phyloP scores from a whole-genome alignment of 2,113 vertebrate species.

The Anhinga rufa region DNA sequence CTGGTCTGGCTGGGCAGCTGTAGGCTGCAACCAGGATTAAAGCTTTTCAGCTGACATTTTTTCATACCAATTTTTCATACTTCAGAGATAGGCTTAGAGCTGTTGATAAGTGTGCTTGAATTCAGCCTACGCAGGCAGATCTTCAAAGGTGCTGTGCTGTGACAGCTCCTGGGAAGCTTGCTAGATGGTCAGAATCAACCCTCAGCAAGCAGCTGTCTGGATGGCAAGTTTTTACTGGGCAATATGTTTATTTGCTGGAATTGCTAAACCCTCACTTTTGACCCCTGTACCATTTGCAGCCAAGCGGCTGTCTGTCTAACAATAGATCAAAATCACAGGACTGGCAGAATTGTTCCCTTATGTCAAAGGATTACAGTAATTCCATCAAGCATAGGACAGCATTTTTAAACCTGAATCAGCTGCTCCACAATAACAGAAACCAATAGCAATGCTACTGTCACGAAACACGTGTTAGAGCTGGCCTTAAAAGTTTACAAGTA shows the following conservation, averaged over 20 bases:
- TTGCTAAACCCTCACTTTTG: background rate
- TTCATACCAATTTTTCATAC: background rate
- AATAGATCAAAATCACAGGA: background rate
- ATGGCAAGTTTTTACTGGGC: background rate
- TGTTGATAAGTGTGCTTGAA: background rate
- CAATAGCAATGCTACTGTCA: background rate
- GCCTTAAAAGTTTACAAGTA: background rate
- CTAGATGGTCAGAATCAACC: background rate
- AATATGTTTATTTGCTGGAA: background rate
- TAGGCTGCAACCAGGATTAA: background rate
- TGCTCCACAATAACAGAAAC: background rate
- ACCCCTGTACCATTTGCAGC: background rate
- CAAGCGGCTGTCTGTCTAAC: background rate
- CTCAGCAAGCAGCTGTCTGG: background rate
- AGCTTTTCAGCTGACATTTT: background rate
- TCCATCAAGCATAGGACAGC: background rate
- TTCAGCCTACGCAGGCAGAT: background rate
- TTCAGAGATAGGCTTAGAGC: background rate
- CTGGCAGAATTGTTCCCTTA: background rate
- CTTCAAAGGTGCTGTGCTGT: background rate
- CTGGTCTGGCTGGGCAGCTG: background rate
- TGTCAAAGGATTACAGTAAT: background rate
- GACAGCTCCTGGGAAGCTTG: fast-evolving
- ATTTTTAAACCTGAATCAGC: background rate
- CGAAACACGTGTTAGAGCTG: background rate